Base-by-base conservation (phyloP, 2,797 vertebrate genomes). In the Chaetophractus vellerosus region DNA sequence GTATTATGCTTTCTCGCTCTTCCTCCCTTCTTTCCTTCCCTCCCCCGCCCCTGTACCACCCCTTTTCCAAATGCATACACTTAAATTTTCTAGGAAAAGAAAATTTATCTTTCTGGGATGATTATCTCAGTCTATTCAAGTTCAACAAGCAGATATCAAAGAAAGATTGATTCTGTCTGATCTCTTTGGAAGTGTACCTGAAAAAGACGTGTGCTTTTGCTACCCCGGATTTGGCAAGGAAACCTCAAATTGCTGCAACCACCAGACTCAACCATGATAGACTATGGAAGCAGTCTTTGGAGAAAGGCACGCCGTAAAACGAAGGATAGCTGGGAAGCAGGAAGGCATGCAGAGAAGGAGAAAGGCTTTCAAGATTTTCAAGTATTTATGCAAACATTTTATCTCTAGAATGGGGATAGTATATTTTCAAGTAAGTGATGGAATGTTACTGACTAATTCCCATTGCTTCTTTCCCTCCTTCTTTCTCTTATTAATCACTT, bases 71-170 rank as follows among this genome's bases (percentile, higher is more conserved):
- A 93, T 55, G 5, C 3, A 94, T 84, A 83, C n/a, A 31, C 15
- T 61, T 36, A 89, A 26, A 19, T 84, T 85, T 89, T 90, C 45
- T 85, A 63, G 63, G 50, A 52, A 72, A 69, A 87, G 15, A 66
- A 80, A 83, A 71, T 45, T n/a, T 74, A 26, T 57, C 19, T 83
- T 91, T 79, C 12, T 55, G 79, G 92, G 38, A 33, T 85, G n/a
- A 28, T 79, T 78, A 33, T 79, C 31, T 80, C 74, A 52, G 33
- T 64, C 59, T 88, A 50, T 91, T 88, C 19, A 26, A 21, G 90
- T 93, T 79, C 76, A 55, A 52, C 11, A 78, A 88, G 74, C 59
- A 93, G 48, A 33, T 33, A 59, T 7, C 59, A 57, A 76, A 88
- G 45, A 79, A 50, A 9, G 11, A 33, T 6, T 28, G 38, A 66